phyloP scores from a whole-genome alignment of 2,797 vertebrate species.

The Australoheros facetus region DNA sequence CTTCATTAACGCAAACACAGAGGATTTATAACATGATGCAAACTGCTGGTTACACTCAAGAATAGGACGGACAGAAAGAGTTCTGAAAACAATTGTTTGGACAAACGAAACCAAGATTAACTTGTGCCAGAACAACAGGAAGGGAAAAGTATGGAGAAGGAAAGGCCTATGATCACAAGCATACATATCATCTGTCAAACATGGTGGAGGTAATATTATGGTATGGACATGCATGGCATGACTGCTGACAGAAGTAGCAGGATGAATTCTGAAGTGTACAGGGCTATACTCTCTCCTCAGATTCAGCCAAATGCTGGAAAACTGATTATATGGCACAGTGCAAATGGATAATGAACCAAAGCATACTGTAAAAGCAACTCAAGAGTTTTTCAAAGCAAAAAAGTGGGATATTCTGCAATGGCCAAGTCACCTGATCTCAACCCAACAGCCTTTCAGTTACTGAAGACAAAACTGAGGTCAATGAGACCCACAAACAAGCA shows the following conservation, averaged over 20 bases:
- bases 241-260: background rate
- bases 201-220: background rate
- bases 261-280: background rate
- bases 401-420: background rate
- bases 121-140: background rate
- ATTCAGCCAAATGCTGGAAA: background rate
- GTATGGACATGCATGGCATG: background rate
- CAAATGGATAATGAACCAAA: background rate
- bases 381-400: background rate
- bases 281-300: too few relatives aligned
- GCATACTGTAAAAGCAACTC: too few relatives aligned
- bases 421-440: background rate
- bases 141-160: too few relatives aligned
- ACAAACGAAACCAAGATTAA: background rate
- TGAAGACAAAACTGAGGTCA: background rate
- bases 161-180: too few relatives aligned
- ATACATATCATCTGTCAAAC: background rate
- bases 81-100: background rate
- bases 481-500: background rate
- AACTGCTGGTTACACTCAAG: background rate
- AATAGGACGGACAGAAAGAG: background rate
- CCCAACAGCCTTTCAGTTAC: background rate
- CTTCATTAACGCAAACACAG: accelerated
- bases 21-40: background rate
- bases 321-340: background rate